Evolutionary conservation across 2,888 invertebrate species (phyloP).

Genomic region (Callyntrura sp.): DNA sequence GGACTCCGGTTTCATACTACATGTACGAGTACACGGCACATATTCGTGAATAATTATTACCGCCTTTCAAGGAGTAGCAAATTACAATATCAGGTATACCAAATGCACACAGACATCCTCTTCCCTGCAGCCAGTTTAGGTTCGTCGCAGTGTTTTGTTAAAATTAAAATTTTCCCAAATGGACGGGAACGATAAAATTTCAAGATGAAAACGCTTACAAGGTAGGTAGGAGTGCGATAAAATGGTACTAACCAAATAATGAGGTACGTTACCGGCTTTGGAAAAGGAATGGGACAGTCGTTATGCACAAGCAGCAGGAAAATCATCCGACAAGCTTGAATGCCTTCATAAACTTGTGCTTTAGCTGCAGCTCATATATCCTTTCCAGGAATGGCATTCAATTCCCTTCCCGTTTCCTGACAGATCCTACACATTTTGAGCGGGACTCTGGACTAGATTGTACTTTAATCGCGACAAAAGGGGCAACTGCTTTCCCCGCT

Average conservation of each 20-base stretch:
- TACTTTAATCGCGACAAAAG: constrained; percentile 8
- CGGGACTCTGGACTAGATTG: not conserved
- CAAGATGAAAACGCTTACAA: not conserved
- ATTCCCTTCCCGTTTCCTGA: constrained; percentile 26
- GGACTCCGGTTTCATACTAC: no score
- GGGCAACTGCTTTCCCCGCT: not conserved
- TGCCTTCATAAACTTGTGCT: no score
- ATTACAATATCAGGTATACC: not conserved
- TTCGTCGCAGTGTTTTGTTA: not conserved
- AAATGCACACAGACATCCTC: not conserved
- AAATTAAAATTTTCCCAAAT: constrained; percentile 3
- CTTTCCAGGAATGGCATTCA: no score
- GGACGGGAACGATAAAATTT: not conserved
- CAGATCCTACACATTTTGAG: not conserved
- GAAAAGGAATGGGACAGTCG: no score
- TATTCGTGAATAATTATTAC: constrained; percentile 14
- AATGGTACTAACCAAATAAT: no score
- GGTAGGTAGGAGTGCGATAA: not conserved
- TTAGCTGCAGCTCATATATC: no score
- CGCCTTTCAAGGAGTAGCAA: not conserved
- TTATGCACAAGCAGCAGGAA: not conserved
- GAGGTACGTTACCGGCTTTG: no score
- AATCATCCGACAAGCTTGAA: not conserved
- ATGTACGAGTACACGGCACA: not conserved
- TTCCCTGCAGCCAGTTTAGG: not conserved